These are phyloP conservation scores for Channallabes apus DNA, from an alignment of 2,797 vertebrate species.

Conservation along the genomic window DNA sequence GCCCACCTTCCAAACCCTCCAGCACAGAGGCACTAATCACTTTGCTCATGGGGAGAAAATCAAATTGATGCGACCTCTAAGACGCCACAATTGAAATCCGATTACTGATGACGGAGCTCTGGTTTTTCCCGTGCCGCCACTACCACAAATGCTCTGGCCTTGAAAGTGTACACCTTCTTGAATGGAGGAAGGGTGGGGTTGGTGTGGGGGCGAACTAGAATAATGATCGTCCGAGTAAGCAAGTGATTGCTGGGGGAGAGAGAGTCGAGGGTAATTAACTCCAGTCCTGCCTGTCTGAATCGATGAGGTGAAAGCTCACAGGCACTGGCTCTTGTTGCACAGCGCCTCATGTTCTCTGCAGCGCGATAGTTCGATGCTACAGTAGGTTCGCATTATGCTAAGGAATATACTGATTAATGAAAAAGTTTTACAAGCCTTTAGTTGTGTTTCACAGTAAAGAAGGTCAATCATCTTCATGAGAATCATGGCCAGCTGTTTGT, in stretches of 20 bases:
- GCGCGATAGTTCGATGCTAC: conserved; percentile 10
- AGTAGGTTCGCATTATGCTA: conserved; percentile 16
- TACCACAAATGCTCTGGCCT: conserved; percentile 71
- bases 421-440: background rate
- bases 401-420: background rate
- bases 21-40: conserved; percentile 57
- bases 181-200: conserved; percentile 28
- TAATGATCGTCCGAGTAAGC: conserved; percentile 35
- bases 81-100: conserved; percentile 75
- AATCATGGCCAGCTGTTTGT: conserved; percentile 4
- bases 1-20: conserved; percentile 10
- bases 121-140: conserved; percentile 68
- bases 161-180: conserved; percentile 72
- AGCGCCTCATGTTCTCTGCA: conserved; percentile 19
- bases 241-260: conserved; percentile 57
- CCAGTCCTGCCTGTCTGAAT: conserved; percentile 75
- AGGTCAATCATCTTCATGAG: background rate
- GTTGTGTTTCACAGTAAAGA: background rate
- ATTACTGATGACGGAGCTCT: conserved; percentile 72
- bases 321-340: conserved; percentile 70
- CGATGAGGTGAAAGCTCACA: conserved; percentile 72
- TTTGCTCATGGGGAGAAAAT: conserved; percentile 70
- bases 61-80: conserved; percentile 74
- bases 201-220: conserved; percentile 15
- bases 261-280: conserved; percentile 74